Conservation (phyloP, 2,888 invertebrate species). For the Cephalotes varians region DNA sequence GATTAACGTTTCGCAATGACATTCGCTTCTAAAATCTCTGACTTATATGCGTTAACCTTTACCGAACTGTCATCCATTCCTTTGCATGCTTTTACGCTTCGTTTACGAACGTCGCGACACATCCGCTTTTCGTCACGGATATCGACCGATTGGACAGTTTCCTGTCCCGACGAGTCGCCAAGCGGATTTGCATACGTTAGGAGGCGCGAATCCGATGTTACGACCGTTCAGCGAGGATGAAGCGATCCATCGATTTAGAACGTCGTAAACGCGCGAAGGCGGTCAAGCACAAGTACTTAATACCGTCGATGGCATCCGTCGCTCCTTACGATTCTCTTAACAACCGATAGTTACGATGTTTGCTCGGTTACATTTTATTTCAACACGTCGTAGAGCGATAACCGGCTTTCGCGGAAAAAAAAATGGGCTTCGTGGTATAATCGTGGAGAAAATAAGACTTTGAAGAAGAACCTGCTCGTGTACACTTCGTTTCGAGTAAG, state of each 20-base stretch:
- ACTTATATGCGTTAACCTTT: slow-evolving; percentile 4
- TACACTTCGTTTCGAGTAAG: not conserved
- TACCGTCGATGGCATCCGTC: not conserved
- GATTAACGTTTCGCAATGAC: not conserved
- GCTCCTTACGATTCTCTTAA: slow-evolving; percentile 22
- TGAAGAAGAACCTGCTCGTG: not conserved
- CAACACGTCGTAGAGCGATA: not conserved
- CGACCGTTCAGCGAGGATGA: slow-evolving; percentile 10
- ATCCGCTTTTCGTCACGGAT: slow-evolving; percentile 62
- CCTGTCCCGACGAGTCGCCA: slow-evolving; percentile 60
- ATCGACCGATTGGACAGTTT: slow-evolving; percentile 62
- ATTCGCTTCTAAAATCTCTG: not conserved
- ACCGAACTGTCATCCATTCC: slow-evolving; percentile 61
- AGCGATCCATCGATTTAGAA: slow-evolving; percentile 39
- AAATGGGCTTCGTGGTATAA: not conserved
- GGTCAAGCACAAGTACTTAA: slow-evolving; percentile 19
- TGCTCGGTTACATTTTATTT: slow-evolving; percentile 22
- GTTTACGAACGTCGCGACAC: slow-evolving; percentile 66
- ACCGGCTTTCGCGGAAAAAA: not conserved
- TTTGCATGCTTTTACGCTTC: slow-evolving; percentile 66
- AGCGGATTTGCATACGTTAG: slow-evolving; percentile 62
- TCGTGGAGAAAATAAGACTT: not conserved
- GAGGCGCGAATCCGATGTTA: slow-evolving; percentile 48
- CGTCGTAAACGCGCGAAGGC: slow-evolving; percentile 37
- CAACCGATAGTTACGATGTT: slow-evolving; percentile 16